Percentiles rank a stretch among this genome's conserved stretches.
phyloP scores from a whole-genome alignment of 1,140 invertebrate genomes.

The Lepidostoma basale region DNA sequence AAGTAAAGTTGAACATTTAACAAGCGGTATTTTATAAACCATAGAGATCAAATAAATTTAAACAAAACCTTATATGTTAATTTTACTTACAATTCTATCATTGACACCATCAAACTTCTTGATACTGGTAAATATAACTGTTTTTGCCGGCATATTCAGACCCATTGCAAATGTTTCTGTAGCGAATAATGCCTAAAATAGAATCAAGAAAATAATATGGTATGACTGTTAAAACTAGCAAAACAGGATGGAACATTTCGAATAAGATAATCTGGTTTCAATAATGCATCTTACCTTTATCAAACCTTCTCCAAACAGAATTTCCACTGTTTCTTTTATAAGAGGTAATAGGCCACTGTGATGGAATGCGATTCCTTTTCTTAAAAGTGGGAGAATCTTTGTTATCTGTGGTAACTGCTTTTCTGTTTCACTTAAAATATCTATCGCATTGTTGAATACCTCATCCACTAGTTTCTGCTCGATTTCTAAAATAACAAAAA shows the following conservation, averaged over 20 bases:
- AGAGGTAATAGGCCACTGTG: conserved; percentile 96
- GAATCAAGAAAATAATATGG: neutral
- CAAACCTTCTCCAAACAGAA: conserved; percentile 95
- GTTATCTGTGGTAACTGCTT: conserved; percentile 94
- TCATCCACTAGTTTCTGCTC: conserved; percentile 78
- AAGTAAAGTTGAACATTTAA: neutral
- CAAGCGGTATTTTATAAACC: neutral
- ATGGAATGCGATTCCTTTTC: conserved; percentile 98
- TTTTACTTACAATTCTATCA: conserved; percentile 76
- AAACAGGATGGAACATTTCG: too few species aligned
- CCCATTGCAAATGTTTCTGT: conserved; percentile 99
- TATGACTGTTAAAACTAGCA: too few species aligned
- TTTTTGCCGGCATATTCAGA: conserved; percentile 98
- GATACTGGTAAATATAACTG: conserved; percentile 95
- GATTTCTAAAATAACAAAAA: conserved; percentile 18
- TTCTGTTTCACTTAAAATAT: conserved; percentile 93
- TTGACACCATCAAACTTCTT: conserved; percentile 98
- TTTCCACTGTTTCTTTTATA: conserved; percentile 98
- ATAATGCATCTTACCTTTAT: conserved; percentile 57
- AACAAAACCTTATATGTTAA: neutral
- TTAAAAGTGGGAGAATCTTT: conserved; percentile 89
- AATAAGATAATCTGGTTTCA: too few species aligned
- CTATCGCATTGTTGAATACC: conserved; percentile 98
- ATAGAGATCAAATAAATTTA: too few species aligned
- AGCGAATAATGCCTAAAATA: conserved; percentile 86